Conservation (phyloP, 2,113 vertebrate species). For the Anguilla japonica region DNA sequence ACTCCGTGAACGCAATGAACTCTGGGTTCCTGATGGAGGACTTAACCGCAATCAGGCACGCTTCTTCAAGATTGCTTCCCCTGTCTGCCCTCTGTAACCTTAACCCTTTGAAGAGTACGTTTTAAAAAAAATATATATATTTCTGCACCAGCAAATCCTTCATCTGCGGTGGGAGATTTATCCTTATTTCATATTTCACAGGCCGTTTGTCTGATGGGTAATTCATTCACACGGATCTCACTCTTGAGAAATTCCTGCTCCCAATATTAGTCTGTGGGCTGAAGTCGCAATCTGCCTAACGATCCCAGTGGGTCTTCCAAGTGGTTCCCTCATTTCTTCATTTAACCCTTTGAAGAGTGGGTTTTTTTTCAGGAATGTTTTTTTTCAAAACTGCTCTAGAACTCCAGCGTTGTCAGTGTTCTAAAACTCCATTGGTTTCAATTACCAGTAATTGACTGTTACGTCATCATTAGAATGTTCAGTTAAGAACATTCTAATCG, state of each 20-base stretch:
- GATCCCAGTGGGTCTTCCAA: background rate
- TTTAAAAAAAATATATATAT: background rate
- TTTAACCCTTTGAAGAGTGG: background rate
- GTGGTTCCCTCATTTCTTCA: background rate
- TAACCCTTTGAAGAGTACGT: no score
- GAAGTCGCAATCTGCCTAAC: conserved; percentile 15
- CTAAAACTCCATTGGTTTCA: no score
- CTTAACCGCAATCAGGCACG: background rate
- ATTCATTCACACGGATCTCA: conserved; percentile 17
- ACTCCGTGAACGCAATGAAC: background rate
- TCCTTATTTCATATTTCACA: conserved; percentile 18
- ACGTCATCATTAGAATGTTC: no score
- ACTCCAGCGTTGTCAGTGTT: no score
- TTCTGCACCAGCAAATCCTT: background rate
- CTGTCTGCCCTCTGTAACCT: background rate
- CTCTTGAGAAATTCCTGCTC: conserved; percentile 30
- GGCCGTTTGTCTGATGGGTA: background rate
- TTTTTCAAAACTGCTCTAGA: no score
- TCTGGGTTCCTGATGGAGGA: background rate
- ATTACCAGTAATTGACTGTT: no score
- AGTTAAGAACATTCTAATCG: no score
- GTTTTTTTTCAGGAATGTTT: no score
- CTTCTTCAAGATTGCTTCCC: background rate
- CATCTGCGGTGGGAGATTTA: background rate
- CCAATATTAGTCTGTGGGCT: conserved; percentile 27